Evolutionary conservation across 2,888 invertebrate genomes (phyloP), one percentile per base, ranked within the genome.

Genomic region (Diplazon laetatorius): DNA sequence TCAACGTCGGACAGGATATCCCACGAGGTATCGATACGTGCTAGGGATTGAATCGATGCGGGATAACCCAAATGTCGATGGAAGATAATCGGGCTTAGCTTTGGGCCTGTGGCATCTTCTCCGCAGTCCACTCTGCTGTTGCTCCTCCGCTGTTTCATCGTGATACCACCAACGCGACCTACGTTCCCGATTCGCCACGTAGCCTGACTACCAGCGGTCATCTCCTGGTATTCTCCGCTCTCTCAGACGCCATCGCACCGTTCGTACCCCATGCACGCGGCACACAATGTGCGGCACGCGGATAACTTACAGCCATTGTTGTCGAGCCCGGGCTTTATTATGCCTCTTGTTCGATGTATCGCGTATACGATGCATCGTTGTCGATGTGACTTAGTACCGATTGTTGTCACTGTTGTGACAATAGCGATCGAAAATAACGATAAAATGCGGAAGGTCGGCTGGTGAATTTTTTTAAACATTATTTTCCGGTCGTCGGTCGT

Each of bases 21-120:
- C 55, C 68, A 69, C 73, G 69, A 73, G 77, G 73, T 69, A 78
- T 65, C 68, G 66, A 37, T 78, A 78, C 77, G 59, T 69, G 77
- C 48, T 73, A 63, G 44, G 68, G 73, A 78, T 78, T 73, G 73
- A 73, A 78, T 78, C 73, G 77, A 78, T 78, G 77, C 69, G 59
- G 77, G 77, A 78, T 78, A 78, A 78, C 73, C 73, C 63, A 69
- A 73, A 78, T 78, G 77, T 78, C 77, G 69, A 78, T 73, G 62
- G 63, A 59, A 73, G 73, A 78, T 78, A 73, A 78, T 78, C 73
- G 69, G 62, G 57, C 63, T 73, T 42, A 60, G 73, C 63, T 69
- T 73, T 78, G 30, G 69, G 69, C 63, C 69, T 44, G 42, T 73
- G 68, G 73, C 59, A 73, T 73, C 73, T n/a, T n/a, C n/a, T 65